Evolutionary conservation across 2,888 invertebrate genomes (phyloP).

Genomic region (Colletes collaris): DNA sequence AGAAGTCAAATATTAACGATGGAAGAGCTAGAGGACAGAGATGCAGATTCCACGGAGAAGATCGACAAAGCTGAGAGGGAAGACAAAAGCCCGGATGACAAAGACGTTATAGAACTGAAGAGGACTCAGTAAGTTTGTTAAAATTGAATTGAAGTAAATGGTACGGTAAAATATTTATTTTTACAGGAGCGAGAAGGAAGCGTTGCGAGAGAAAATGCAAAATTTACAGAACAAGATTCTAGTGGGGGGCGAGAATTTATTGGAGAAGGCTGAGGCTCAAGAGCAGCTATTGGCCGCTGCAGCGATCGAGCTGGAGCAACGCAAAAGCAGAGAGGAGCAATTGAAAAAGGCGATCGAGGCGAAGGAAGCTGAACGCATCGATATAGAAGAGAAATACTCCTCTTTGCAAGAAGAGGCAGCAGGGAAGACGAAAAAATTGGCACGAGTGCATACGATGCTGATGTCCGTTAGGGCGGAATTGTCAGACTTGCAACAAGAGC

Average conservation of each 20-base stretch:
- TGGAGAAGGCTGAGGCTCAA: slow-evolving; percentile 98
- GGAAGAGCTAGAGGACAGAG: slow-evolving; percentile 85
- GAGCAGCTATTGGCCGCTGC: slow-evolving; percentile 94
- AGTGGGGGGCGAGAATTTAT: slow-evolving; percentile 98
- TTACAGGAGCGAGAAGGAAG: slow-evolving; percentile 89
- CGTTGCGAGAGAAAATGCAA: slow-evolving; percentile 92
- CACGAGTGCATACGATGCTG: slow-evolving; percentile 93
- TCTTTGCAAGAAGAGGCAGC: slow-evolving; percentile 97
- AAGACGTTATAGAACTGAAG: slow-evolving; percentile 87
- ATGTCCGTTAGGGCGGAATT: slow-evolving; percentile 94
- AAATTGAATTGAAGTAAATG: background rate
- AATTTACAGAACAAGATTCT: slow-evolving; percentile 97
- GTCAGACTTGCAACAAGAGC: slow-evolving; percentile 95
- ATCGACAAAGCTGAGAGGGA: slow-evolving; percentile 85
- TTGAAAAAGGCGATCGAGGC: slow-evolving; percentile 92
- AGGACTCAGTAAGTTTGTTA: slow-evolving; percentile 86
- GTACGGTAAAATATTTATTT: background rate
- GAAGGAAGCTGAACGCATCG: slow-evolving; percentile 96
- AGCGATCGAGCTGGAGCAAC: slow-evolving; percentile 90
- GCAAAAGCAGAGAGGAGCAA: slow-evolving; percentile 91
- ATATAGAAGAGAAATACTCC: slow-evolving; percentile 97
- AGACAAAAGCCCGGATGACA: slow-evolving; percentile 84
- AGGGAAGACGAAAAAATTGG: slow-evolving; percentile 96
- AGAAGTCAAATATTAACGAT: slow-evolving; percentile 82
- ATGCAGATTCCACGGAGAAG: slow-evolving; percentile 82